Evolutionary conservation across 1,140 invertebrate genomes (phyloP).

Genomic region (Helicoverpa armigera): DNA sequence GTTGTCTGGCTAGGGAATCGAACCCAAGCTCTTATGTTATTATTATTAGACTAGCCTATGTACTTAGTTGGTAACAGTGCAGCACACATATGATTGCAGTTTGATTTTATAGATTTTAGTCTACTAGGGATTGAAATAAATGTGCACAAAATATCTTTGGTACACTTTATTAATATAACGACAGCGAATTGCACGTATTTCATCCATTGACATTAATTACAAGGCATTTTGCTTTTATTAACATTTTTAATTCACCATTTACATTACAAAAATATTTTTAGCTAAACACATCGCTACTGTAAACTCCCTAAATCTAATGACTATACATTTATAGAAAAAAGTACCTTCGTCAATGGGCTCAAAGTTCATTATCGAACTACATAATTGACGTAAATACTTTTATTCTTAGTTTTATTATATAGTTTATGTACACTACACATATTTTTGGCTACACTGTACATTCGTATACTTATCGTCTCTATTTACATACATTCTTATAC

Average conservation of each 20-base stretch:
- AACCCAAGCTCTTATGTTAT: too few species aligned
- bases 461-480: conserved; percentile 30
- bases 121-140: conserved; percentile 8
- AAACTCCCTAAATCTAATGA: conserved; percentile 47
- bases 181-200: conserved; percentile 69
- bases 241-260: conserved; percentile 44
- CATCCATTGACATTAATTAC: conserved; percentile 63
- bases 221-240: conserved; percentile 55
- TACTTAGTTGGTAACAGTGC: too few species aligned
- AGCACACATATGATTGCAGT: too few species aligned
- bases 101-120: neutral
- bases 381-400: conserved; percentile 78
- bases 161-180: conserved; percentile 71
- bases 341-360: conserved; percentile 78
- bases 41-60: too few species aligned
- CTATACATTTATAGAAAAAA: conserved; percentile 66
- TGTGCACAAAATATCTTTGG: conserved; percentile 57
- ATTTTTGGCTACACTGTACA: conserved; percentile 24
- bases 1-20: too few species aligned
- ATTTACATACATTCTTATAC: conserved; percentile 28
- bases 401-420: conserved; percentile 57
- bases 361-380: conserved; percentile 65
- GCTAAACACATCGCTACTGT: conserved; percentile 44
- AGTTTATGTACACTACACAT: conserved; percentile 47
- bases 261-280: conserved; percentile 59